Evolutionary conservation across 2,888 invertebrate species (phyloP).

Genomic region (Eristalis pertinax): DNA sequence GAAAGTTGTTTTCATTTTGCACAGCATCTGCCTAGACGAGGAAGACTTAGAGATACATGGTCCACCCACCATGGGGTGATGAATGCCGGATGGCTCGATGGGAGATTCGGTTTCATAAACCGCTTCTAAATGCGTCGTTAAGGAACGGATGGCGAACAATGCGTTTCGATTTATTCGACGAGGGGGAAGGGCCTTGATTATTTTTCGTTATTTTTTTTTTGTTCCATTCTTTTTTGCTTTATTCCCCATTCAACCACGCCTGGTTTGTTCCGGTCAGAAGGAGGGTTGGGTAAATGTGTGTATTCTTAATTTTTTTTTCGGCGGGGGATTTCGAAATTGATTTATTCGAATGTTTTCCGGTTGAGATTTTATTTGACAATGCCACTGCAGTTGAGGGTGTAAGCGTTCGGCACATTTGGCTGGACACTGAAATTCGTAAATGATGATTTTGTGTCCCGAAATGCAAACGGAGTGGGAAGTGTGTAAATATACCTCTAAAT

Average conservation of each 20-base stretch:
- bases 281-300: not conserved
- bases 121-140: slow-evolving; percentile 1
- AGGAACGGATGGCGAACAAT: not conserved
- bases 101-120: slow-evolving; percentile 1
- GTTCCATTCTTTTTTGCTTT: not conserved
- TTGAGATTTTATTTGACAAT: not conserved
- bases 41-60: not conserved
- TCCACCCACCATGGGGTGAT: not conserved
- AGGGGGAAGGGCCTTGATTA: not conserved
- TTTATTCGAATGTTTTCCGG: not conserved
- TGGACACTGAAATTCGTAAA: not conserved
- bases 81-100: not conserved
- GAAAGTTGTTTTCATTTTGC: not conserved
- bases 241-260: not conserved
- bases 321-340: not conserved
- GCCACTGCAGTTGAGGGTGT: not conserved
- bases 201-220: not conserved
- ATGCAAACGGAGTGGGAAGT: not conserved
- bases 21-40: not conserved
- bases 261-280: not conserved
- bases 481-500: not conserved
- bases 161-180: not conserved
- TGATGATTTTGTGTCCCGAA: not conserved
- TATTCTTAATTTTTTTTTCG: not conserved
- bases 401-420: not conserved